Base-by-base conservation (phyloP, 2,797 vertebrate genomes). In the Leptatherina wallacei region DNA sequence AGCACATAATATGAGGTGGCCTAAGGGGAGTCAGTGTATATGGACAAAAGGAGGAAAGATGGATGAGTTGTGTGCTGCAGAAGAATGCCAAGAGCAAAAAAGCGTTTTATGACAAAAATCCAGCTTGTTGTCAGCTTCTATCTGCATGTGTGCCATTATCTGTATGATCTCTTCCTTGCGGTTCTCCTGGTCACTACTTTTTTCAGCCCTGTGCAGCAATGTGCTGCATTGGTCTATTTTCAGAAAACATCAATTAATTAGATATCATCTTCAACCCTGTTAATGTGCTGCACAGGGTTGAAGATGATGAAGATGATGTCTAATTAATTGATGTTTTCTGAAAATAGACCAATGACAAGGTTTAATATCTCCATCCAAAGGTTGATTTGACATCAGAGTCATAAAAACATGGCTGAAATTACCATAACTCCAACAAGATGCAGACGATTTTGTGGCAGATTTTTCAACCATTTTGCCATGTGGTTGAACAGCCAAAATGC, bases 51-150 rank as follows among this genome's bases (percentile, higher is more conserved):
- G 35, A 64, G 52, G 61, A 56, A 20, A 61, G 16, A 63, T 27
- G n/a, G 52, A 70, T 57, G 30, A 52, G 29, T 33, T 27, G 51
- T 66, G 51, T 36, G 24, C 36, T 44, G 13, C 40, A 77, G 66
- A 78, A 57, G 61, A 69, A 66, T 62, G 60, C 61, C 56, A 65
- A 16, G 49, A 77, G 77, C 69, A 62, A 68, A 69, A 70, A 76
- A 60, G 30, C 38, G 12, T 66, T 59, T 67, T 55, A 71, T 63
- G 54, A 66, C 22, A 71, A 69, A 70, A 61, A 51, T 70, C 54
- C 62, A 75, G 38, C 42, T 52, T 75, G 27, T 57, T 61, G 42
- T 65, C 14, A 22, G 20, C 65, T 51, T 61, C 0, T 24, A 49
- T 65, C 51, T 56, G 24, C 24, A 27, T 27, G 36, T 66, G 27